Base-by-base conservation (phyloP, 2,113 vertebrate species). In the Pomatostomus ruficeps region DNA sequence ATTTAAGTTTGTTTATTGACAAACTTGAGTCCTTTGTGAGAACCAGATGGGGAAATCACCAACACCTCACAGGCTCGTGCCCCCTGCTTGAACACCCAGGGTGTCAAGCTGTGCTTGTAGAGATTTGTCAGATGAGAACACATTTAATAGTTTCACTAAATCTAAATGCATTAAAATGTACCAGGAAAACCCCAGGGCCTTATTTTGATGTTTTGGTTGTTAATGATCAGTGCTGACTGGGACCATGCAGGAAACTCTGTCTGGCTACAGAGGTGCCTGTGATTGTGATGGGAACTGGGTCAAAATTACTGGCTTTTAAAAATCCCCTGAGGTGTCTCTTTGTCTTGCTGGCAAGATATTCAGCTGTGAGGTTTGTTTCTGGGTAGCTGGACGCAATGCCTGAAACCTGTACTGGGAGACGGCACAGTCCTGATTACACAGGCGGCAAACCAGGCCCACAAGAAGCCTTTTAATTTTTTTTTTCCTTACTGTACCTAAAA, bases 41-140 rank as follows among this genome's bases (percentile, higher is more conserved):
- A 65, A 40, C 26, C 38, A 48, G 48, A 29, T 4, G 38, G 28
- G 76, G 59, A 71, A 80, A 77, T 65, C 22, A 20, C 36, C 65
- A 66, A 0, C 35, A 31, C 20, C 11, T 63, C 57, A 19, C 36
- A 71, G 65, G 59, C 40, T 76, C 42, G 11, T 0, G 0, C 40
- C 17, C 14, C 12, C 3, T 19, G 51, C 33, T 31, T 72, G 49
- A 71, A 28, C 23, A 51, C 12, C 82, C 15, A 1, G 5, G 48
- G 28, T 43, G 25, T 46, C 42, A 68, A 63, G 31, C n/a, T 75
- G 48, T 72, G 61, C 74, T 67, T 0, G 3, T 17, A 46, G 63
- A 48, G 31, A 71, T 42, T 36, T 48, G 14, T 12, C 38, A 61
- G 29, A 58, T 66, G 8, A 86, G 43, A 85, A 38, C 12, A 33